These are phyloP conservation scores for Schrankia costaestrigalis DNA, from an alignment of 2,888 invertebrate species.

Conservation along the genomic window DNA sequence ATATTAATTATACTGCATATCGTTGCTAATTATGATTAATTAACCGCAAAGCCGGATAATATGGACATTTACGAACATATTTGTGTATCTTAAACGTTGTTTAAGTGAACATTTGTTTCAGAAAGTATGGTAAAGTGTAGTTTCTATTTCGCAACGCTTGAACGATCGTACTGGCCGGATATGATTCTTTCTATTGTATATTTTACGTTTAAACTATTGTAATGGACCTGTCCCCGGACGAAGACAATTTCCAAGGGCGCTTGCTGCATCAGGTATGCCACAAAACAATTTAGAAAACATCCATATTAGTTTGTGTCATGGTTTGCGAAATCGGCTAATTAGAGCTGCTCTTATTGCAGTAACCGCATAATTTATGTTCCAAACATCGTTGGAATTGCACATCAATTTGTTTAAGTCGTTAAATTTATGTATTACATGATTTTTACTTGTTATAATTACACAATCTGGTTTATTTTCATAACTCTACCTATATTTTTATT, in stretches of 20 bases:
- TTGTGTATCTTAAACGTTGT: conserved; percentile 13
- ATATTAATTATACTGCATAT: conserved; percentile 13
- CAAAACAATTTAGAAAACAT: no score
- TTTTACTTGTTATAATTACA: no score
- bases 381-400: no score
- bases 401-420: no score
- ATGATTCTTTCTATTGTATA: conserved; percentile 46
- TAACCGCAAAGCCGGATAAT: conserved; percentile 12
- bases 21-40: no score
- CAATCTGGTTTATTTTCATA: no score
- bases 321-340: neutral
- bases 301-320: neutral
- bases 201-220: conserved; percentile 31
- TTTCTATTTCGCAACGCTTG: conserved; percentile 52
- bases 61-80: conserved; percentile 5
- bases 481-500: no score
- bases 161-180: conserved; percentile 54
- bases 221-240: conserved; percentile 88
- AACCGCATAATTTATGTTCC: no score
- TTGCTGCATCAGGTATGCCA: conserved; percentile 86
- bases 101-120: conserved; percentile 12
- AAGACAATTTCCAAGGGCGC: conserved; percentile 89
- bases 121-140: conserved; percentile 14
- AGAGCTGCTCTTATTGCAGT: no score
- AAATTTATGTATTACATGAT: no score